Percentiles rank a stretch among this genome's conserved stretches.
Conservation (phyloP, 2,113 vertebrate species). For the Synodontis membranacea region DNA sequence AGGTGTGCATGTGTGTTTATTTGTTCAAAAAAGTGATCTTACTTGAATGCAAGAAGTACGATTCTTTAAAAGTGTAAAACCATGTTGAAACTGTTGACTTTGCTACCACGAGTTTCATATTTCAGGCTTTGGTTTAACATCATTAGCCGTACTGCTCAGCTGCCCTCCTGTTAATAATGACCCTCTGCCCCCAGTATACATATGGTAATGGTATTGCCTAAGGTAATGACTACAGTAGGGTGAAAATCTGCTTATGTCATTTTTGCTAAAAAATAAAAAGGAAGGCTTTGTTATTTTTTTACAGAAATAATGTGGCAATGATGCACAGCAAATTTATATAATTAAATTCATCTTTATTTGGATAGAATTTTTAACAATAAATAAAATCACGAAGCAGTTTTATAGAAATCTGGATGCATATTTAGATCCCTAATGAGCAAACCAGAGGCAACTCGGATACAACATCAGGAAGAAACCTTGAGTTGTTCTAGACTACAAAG, state of each 20-base stretch:
- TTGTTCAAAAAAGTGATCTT: not conserved
- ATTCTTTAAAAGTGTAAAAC: not conserved
- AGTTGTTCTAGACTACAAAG: not conserved
- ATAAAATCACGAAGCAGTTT: not conserved
- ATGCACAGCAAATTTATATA: not conserved
- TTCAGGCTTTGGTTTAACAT: conserved; percentile 32
- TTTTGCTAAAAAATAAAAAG: not conserved
- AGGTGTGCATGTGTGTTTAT: conserved; percentile 11
- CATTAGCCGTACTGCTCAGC: conserved; percentile 33
- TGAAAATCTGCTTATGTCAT: not conserved
- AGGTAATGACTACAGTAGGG: not conserved
- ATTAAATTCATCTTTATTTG: not conserved
- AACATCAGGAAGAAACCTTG: not conserved
- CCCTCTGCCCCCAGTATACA: not conserved
- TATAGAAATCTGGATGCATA: not conserved
- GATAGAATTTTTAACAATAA: not conserved
- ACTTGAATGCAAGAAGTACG: not conserved
- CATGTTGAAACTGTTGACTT: not conserved
- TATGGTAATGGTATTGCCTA: not conserved
- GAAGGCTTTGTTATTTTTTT: not conserved
- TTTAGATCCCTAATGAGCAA: not conserved
- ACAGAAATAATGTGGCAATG: not conserved
- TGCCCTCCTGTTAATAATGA: not conserved
- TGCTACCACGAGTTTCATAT: not conserved
- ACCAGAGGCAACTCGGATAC: not conserved